Base-by-base conservation (phyloP, 2,888 invertebrate species). In the Heliconius cydno region DNA sequence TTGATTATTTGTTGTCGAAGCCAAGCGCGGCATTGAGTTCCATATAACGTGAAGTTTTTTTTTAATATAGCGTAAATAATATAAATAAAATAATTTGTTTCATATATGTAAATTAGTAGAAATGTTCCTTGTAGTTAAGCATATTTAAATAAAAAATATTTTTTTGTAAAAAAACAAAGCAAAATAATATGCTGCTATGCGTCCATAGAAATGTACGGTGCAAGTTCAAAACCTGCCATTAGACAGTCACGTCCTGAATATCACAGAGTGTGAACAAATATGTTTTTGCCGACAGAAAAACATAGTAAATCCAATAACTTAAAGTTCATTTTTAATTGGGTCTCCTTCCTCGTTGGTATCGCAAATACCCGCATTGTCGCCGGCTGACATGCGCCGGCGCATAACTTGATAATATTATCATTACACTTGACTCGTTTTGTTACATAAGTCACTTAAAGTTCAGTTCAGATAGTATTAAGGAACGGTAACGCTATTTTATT, bases 171-270 rank as follows among this genome's bases (percentile, higher is more conserved):
- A 34, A 52, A 52, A 52, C 52, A 52, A 52, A 52, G 52, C 52
- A 72, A 15, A 12, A 34, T 7, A 38, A 57, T 6, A 60, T 1
- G n/a, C 6, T 25, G 41, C 46, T 68, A 75, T 63, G 22, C 34
- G 79, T 80, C 78, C 71, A 72, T 25, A 63, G 68, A 57, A 81
- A 74, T 66, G 28, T 79, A 75, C 74, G 78, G 65, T 70, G 68
- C 67, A 76, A 77, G 79, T 79, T 72, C 73, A 81, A 79, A 81
- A 80, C 80, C 82, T 82, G 72, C 71, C 67, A 76, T 65, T 67
- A 78, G 89, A 88, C 88, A 86, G 92, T 92, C 91, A 93, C 92
- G 92, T 91, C 86, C 93, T 92, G 88, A 91, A 92, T 93, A 88
- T 88, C 87, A 77, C 85, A 85, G 87, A 90, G 90, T 88, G n/a